phyloP scores from a whole-genome alignment of 2,888 invertebrate species.

The Ennomos erosarius region DNA sequence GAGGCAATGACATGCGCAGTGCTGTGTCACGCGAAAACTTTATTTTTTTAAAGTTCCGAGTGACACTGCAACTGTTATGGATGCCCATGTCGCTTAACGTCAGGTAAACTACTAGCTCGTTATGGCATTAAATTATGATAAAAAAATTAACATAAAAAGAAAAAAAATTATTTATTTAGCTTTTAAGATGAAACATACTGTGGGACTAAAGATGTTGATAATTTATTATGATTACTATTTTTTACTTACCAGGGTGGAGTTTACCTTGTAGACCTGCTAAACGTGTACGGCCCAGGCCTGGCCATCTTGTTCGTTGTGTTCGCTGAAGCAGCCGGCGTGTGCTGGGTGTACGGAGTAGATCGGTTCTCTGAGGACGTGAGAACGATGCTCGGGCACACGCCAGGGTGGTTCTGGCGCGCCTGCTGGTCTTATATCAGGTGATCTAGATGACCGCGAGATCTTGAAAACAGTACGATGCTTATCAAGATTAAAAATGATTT shows the following conservation, averaged over 20 bases:
- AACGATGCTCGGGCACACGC: slow-evolving; percentile 92
- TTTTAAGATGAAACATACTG: not conserved
- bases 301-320: slow-evolving; percentile 96
- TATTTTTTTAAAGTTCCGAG: too few relatives aligned
- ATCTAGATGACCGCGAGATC: not conserved
- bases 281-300: slow-evolving; percentile 94
- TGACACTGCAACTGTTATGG: too few relatives aligned
- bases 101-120: too few relatives aligned
- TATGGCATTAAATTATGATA: too few relatives aligned
- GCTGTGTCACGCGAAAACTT: too few relatives aligned
- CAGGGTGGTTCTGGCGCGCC: slow-evolving; percentile 92
- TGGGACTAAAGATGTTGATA: too few relatives aligned
- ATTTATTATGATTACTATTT: too few relatives aligned
- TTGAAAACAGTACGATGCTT: not conserved
- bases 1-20: too few relatives aligned
- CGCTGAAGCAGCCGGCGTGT: slow-evolving; percentile 95
- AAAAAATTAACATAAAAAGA: too few relatives aligned
- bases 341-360: slow-evolving; percentile 95
- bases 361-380: slow-evolving; percentile 92
- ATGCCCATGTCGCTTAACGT: too few relatives aligned
- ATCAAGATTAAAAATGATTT: too few relatives aligned
- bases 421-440: slow-evolving; percentile 93
- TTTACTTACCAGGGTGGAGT: slow-evolving; percentile 89
- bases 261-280: slow-evolving; percentile 93
- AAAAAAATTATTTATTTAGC: too few relatives aligned